phyloP scores from a whole-genome alignment of 2,113 vertebrate species.

The Kryptolebias marmoratus region DNA sequence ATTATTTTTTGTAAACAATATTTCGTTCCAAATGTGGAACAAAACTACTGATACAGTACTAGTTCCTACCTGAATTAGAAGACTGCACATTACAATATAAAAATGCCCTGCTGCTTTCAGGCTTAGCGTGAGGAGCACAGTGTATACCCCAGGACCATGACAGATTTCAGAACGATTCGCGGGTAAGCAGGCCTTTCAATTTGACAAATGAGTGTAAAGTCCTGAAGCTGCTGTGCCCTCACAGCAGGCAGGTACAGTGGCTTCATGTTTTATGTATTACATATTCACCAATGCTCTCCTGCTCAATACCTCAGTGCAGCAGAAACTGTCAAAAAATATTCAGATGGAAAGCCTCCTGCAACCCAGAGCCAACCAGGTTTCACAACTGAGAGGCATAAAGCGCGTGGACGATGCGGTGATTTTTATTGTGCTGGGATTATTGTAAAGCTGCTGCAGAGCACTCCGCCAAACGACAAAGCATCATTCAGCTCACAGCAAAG shows the following conservation, averaged over 20 bases:
- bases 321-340: slow-evolving; percentile 47
- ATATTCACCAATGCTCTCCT: slow-evolving; percentile 46
- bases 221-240: slow-evolving; percentile 40
- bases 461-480: not conserved
- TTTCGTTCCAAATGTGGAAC: no score
- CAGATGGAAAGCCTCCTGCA: slow-evolving; percentile 22
- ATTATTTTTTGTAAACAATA: no score
- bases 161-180: slow-evolving; percentile 2
- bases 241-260: slow-evolving; percentile 44
- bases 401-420: slow-evolving; percentile 10
- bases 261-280: slow-evolving; percentile 70
- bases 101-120: not conserved
- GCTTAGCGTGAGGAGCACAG: not conserved
- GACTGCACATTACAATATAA: not conserved
- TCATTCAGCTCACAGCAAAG: slow-evolving; percentile 30
- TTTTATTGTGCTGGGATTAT: slow-evolving; percentile 40
- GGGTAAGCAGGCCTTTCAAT: slow-evolving; percentile 46
- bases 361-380: slow-evolving; percentile 26
- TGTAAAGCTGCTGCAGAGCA: slow-evolving; percentile 32
- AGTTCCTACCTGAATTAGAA: not conserved
- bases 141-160: slow-evolving; percentile 9
- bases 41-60: no score
- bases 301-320: slow-evolving; percentile 40
- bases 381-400: slow-evolving; percentile 8
- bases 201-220: slow-evolving; percentile 57